Conservation (phyloP, 2,888 invertebrate genomes). For the Bellardia bayeri region DNA sequence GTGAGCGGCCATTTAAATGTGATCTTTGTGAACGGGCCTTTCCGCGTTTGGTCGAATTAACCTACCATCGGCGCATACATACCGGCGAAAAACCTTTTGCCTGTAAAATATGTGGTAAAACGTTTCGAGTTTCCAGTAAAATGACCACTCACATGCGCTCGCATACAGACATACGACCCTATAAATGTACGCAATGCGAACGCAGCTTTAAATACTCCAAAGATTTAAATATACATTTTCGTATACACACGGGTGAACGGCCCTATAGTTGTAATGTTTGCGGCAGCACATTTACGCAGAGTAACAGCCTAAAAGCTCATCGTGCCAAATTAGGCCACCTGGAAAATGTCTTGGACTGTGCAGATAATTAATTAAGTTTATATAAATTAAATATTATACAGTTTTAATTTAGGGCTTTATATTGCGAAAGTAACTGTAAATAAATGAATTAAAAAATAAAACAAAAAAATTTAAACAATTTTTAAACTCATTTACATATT, state of each 20-base stretch:
- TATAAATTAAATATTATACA: neutral
- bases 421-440: too few species aligned
- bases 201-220: constrained; percentile 70
- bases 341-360: constrained; percentile 29
- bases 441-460: too few species aligned
- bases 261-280: constrained; percentile 65
- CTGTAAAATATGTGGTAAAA: constrained; percentile 65
- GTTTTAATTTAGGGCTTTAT: too few species aligned
- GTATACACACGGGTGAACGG: constrained; percentile 66
- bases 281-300: constrained; percentile 67
- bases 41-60: constrained; percentile 43
- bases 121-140: constrained; percentile 65
- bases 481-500: too few species aligned
- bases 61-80: constrained; percentile 65
- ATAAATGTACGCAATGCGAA: constrained; percentile 66
- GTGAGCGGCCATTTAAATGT: constrained; percentile 67
- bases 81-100: constrained; percentile 68
- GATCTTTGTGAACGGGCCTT: constrained; percentile 63
- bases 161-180: constrained; percentile 64
- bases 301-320: constrained; percentile 64
- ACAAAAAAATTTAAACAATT: too few species aligned
- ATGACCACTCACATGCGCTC: constrained; percentile 66
- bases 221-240: constrained; percentile 69
- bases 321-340: constrained; percentile 61
- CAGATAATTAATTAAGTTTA: constrained; percentile 26